phyloP scores from a whole-genome alignment of 2,113 vertebrate genomes.

The Nestor notabilis region DNA sequence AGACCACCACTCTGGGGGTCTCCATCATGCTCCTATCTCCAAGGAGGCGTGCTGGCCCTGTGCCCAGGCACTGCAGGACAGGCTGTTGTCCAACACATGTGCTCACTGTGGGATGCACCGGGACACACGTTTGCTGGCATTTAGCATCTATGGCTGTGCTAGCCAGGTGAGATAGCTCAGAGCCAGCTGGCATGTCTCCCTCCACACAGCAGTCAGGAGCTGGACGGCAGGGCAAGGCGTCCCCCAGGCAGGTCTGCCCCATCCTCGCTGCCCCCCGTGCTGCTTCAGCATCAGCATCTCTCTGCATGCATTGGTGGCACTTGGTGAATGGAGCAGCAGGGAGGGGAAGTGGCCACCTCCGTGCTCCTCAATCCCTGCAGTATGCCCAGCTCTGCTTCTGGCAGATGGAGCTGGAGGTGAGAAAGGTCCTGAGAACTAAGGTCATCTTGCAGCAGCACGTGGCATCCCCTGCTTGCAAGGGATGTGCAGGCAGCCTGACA shows the following conservation, averaged over 20 bases:
- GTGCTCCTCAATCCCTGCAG: neutral
- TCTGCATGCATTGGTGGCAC: accelerated
- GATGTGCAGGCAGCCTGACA: accelerated
- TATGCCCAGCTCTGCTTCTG: neutral
- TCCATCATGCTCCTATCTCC: neutral
- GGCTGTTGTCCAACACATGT: neutral
- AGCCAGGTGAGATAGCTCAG: neutral
- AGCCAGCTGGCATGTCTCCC: neutral
- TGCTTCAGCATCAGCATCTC: neutral
- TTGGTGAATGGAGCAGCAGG: neutral
- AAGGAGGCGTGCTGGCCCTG: neutral
- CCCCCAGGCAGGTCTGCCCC: neutral
- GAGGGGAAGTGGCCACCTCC: neutral
- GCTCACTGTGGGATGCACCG: accelerated
- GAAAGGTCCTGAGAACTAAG: neutral
- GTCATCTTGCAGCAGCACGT: accelerated
- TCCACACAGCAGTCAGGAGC: neutral
- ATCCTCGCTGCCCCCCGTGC: neutral
- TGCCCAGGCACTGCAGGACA: neutral
- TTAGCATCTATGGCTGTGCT: neutral
- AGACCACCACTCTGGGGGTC: accelerated
- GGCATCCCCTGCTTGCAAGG: neutral
- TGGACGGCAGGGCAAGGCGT: neutral
- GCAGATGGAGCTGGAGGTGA: neutral
- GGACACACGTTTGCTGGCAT: neutral